Base-by-base conservation (phyloP, 2,888 invertebrate genomes). In the Hecatera dysodea region DNA sequence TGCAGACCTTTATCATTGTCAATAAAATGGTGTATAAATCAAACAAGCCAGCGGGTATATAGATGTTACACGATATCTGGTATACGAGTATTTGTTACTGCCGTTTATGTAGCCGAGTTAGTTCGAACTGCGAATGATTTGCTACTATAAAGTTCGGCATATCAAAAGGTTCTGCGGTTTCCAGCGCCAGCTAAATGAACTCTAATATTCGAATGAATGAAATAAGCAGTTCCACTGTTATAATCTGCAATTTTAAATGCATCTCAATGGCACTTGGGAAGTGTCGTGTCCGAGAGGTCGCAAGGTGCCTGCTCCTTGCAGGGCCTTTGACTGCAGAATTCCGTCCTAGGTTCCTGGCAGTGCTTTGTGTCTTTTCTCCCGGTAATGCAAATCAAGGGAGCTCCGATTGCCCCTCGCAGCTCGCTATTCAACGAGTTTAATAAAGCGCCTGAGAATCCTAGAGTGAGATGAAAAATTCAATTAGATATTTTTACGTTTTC, bases 1-100 rank as follows among this genome's bases (percentile, higher is more conserved):
- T 86, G 86, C 88, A 88, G 89, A 94, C 94, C 94, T 94, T 91
- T 92, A 90, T 95, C 94, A 94, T 93, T 94, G 93, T 93, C 93
- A 93, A 92, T 92, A 93, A 90, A 90, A 87, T 86, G 88, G 83
- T 90, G 89, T 90, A 90, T 92, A 91, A 92, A 92, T 93, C 92
- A 91, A 91, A 90, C 86, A 86, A 86, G 83, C 86, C 83, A 83
- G 82, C 80, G 76, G 76, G 72, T 81, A 78, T 82, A 67, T 80
- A 67, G 61, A 73, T 74, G 84, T 82, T 80, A 84, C 75, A 65
- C 62, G 78, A 77, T 71, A 70, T 72, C 70, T 78, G 65, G 59
- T 76, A 53, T 67, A n/a, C n/a, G n/a, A n/a, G n/a, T n/a, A 68
- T 74, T 75, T 68, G 68, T 75, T 55, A 69, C 67, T 71, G 60